These are phyloP conservation scores for Melitaea cinxia DNA, from an alignment of 1,140 invertebrate species.

Conservation along the genomic window DNA sequence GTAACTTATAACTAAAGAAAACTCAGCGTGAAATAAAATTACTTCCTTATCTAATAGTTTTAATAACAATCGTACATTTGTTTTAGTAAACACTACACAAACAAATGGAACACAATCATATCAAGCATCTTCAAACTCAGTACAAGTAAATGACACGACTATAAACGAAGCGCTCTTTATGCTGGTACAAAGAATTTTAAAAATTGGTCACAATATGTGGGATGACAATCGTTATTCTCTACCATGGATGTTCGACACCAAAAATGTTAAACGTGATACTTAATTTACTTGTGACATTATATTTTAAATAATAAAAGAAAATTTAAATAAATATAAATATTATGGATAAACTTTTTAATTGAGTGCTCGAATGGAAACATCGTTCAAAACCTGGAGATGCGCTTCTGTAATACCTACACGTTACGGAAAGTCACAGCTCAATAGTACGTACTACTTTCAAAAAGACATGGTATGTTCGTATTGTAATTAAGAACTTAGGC, in stretches of 20 bases:
- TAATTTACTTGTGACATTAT: background rate
- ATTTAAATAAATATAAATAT: too few relatives aligned
- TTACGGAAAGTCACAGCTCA: too few relatives aligned
- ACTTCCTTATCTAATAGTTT: too few relatives aligned
- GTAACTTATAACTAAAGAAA: too few relatives aligned
- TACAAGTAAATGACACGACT: conserved; percentile 36
- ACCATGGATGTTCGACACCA: background rate
- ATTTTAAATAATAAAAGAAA: background rate
- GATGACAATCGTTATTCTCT: conserved; percentile 24
- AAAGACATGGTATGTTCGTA: too few relatives aligned
- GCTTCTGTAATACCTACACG: too few relatives aligned
- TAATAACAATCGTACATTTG: background rate
- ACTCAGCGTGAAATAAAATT: too few relatives aligned
- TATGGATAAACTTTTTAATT: too few relatives aligned
- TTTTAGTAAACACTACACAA: conserved; percentile 45
- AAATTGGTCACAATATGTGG: conserved; percentile 40
- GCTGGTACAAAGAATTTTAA: conserved; percentile 46
- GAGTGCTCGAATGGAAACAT: too few relatives aligned
- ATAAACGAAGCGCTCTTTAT: conserved; percentile 53
- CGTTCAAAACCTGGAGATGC: too few relatives aligned
- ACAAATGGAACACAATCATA: conserved; percentile 41
- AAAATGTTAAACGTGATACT: background rate
- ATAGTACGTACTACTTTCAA: too few relatives aligned
- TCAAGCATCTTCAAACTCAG: conserved; percentile 27
- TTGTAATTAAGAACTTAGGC: too few relatives aligned